Evolutionary conservation across 1,140 invertebrate genomes (phyloP).

Genomic region (Drosophila repletoides): DNA sequence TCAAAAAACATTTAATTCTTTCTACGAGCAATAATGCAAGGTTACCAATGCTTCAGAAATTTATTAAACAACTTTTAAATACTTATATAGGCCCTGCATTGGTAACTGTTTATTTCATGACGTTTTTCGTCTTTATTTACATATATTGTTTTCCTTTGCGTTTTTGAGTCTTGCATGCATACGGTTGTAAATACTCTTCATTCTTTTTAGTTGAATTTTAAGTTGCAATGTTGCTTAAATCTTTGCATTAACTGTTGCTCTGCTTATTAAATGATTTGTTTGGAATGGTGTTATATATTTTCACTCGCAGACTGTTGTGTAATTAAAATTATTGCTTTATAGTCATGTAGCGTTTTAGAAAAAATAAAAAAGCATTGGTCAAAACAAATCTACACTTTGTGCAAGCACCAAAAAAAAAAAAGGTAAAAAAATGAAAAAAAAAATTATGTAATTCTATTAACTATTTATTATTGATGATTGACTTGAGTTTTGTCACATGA

Average conservation of each 20-base stretch:
- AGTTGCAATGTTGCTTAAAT: conserved; percentile 29
- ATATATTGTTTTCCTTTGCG: neutral
- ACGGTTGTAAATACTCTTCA: conserved; percentile 13
- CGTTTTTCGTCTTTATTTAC: too few species aligned
- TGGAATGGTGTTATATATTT: conserved; percentile 32
- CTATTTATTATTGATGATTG: conserved; percentile 38
- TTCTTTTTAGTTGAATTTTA: conserved; percentile 15
- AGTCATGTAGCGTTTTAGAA: conserved; percentile 20
- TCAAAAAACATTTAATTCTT: too few species aligned
- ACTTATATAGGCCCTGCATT: too few species aligned
- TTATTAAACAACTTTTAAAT: too few species aligned
- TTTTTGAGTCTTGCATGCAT: conserved; percentile 36
- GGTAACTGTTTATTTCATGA: too few species aligned
- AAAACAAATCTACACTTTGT: conserved; percentile 80
- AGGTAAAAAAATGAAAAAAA: conserved; percentile 40
- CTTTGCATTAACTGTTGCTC: conserved; percentile 22
- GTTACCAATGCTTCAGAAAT: too few species aligned
- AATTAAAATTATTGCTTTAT: conserved; percentile 54
- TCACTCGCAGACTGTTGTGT: conserved; percentile 57
- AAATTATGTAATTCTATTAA: conserved; percentile 18
- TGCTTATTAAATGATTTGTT: neutral
- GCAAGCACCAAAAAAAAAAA: conserved; percentile 81
- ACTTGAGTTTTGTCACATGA: conserved; percentile 20
- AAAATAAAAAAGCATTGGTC: conserved; percentile 47
- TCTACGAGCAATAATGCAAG: too few species aligned